Conservation (phyloP, 2,888 invertebrate genomes). For the Oeneis ivallda region DNA sequence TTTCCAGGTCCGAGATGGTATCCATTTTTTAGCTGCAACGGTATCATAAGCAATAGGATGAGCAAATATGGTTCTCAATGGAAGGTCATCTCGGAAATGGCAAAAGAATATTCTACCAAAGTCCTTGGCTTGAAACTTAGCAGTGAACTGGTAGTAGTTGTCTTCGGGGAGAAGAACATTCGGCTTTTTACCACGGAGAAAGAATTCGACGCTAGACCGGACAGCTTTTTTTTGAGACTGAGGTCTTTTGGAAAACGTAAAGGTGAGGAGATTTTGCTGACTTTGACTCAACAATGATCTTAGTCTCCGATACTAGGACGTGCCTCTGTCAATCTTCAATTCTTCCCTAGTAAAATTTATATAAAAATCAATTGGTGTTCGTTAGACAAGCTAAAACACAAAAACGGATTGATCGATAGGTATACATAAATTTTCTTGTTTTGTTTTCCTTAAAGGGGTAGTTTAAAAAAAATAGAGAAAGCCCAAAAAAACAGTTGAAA, state of each 20-base stretch:
- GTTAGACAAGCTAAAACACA: too few species aligned
- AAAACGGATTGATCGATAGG: too few species aligned
- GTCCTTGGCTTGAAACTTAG: constrained; percentile 86
- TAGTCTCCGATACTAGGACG: too few species aligned
- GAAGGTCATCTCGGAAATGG: constrained; percentile 82
- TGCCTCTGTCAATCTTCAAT: too few species aligned
- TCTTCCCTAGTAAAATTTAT: too few species aligned
- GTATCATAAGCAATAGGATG: constrained; percentile 51
- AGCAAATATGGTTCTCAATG: constrained; percentile 73
- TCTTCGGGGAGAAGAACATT: constrained; percentile 83
- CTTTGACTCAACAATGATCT: too few species aligned
- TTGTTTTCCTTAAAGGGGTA: too few species aligned
- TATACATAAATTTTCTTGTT: too few species aligned
- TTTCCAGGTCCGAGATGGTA: constrained; percentile 72
- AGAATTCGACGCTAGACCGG: constrained; percentile 86
- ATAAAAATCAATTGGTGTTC: too few species aligned
- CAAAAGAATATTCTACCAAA: constrained; percentile 81
- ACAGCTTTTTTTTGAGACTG: constrained; percentile 85
- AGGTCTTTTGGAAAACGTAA: constrained; percentile 85
- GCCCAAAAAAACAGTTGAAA: too few species aligned
- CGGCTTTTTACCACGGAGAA: constrained; percentile 82
- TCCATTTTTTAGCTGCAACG: constrained; percentile 64
- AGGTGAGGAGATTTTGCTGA: constrained; percentile 68
- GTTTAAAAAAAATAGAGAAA: too few species aligned
- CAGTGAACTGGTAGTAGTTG: constrained; percentile 81